Percentiles rank a stretch among this genome's conserved stretches.
These are phyloP conservation scores for Endotricha flammealis DNA, from an alignment of 2,888 invertebrate species.

Conservation along the genomic window DNA sequence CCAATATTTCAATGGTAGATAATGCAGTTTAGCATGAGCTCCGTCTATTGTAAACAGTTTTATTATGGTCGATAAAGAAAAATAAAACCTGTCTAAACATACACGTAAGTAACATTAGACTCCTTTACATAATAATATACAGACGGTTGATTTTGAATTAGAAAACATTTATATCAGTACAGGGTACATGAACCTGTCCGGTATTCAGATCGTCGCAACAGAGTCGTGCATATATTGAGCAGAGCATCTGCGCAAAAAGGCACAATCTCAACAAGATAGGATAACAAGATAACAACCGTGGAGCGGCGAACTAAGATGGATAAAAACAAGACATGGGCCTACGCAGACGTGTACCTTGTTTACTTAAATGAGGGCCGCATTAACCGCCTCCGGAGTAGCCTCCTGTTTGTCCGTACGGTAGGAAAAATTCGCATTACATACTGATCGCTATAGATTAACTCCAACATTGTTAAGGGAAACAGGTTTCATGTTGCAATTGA, in stretches of 20 bases:
- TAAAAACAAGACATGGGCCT: conserved; percentile 69
- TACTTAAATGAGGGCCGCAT: conserved; percentile 70
- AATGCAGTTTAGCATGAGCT: no score
- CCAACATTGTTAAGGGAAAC: not conserved
- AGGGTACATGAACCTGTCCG: conserved; percentile 25
- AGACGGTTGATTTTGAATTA: conserved; percentile 13
- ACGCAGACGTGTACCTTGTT: conserved; percentile 68
- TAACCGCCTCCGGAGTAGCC: conserved; percentile 41
- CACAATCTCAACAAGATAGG: conserved; percentile 71
- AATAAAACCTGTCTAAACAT: no score
- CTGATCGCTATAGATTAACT: not conserved
- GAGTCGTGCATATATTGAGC: conserved; percentile 52
- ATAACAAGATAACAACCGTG: conserved; percentile 76
- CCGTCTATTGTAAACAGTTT: no score
- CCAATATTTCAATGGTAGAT: no score
- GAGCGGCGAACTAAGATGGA: conserved; percentile 65
- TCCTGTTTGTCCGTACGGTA: conserved; percentile 12
- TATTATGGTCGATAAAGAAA: no score
- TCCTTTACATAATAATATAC: no score
- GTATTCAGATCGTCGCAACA: conserved; percentile 38
- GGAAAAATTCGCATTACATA: conserved; percentile 1
- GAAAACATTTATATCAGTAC: conserved; percentile 8
- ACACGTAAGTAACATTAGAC: no score
- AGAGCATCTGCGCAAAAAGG: conserved; percentile 64
- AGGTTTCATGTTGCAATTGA: not conserved